Evolutionary conservation across 1,140 invertebrate genomes (phyloP), one percentile per base, ranked within the genome.

Genomic region (Sycophaga agraensis): DNA sequence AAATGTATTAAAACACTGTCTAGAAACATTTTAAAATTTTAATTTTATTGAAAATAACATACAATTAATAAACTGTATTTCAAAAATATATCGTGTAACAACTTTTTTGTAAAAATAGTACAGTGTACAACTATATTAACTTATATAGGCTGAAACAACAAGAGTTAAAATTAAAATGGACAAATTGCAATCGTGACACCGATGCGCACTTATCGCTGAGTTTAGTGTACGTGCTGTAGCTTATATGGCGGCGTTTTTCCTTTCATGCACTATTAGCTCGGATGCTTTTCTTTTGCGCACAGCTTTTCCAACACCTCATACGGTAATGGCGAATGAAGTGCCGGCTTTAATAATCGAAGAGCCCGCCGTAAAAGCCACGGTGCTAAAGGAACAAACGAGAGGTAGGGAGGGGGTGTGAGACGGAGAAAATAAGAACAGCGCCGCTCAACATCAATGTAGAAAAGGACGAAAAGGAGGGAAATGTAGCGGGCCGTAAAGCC

Each of bases 391-490:
- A 59, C 54, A 48, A 48, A 43, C 14, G 28, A 31, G 26, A 19
- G 22, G n/a, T n/a, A n/a, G n/a, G 51, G 43, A 63, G 56, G 35
- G 61, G 66, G 66, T 67, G 68, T 46, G 63, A 63, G 58, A 31
- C 56, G 67, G 69, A 64, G 64, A 56, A 49, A 70, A 34, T 11
- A 48, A 57, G 39, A 55, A 53, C 19, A 53, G 40, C 35, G 37
- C 37, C 7, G 8, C 50, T 22, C 49, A n/a, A 39, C 35, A 24
- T 40, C 31, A 53, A 56, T 46, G 34, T 5, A 19, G 16, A 34
- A 45, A 31, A 40, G 12, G 51, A 56, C 22, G 58, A 68, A 65
- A 63, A 49, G 43, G 50, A 50, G 46, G 54, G 28, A 50, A 43
- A 53, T 50, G 35, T 54, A 55, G 34, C 42, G 14, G 42, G 28